Evolutionary conservation across 2,113 vertebrate species (phyloP).

Genomic region (Emberiza fucata): DNA sequence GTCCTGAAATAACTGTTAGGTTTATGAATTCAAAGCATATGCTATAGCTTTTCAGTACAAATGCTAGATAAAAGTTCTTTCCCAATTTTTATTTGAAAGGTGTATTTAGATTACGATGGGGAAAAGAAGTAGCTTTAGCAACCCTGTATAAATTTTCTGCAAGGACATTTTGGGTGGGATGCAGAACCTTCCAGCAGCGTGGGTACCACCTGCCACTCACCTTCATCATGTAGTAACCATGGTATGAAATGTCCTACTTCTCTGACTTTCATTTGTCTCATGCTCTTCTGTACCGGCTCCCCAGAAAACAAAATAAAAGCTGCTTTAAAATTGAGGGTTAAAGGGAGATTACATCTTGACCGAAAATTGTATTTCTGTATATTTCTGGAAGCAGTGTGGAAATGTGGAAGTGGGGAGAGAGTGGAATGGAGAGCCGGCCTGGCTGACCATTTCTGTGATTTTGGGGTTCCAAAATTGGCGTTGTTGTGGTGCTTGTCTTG

Average conservation of each 20-base stretch:
- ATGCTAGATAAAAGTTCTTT: neutral
- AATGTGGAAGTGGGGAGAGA: too few relatives aligned
- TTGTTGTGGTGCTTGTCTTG: neutral
- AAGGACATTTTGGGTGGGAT: rapidly evolving
- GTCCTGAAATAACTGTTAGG: neutral
- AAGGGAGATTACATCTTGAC: neutral
- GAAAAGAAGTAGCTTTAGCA: neutral
- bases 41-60: neutral
- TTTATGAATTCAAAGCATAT: neutral
- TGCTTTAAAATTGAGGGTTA: neutral
- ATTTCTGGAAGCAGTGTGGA: neutral
- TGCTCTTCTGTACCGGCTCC: neutral
- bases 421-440: neutral
- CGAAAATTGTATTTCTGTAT: neutral
- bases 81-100: neutral
- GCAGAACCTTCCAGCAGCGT: neutral
- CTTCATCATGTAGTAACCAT: rapidly evolving
- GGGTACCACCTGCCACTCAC: neutral
- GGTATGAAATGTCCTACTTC: neutral
- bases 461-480: neutral
- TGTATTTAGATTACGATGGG: neutral
- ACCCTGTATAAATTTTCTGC: neutral
- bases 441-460: neutral
- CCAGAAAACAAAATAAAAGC: neutral
- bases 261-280: rapidly evolving